phyloP scores from a whole-genome alignment of 2,113 vertebrate genomes.

The Theristicus caerulescens region DNA sequence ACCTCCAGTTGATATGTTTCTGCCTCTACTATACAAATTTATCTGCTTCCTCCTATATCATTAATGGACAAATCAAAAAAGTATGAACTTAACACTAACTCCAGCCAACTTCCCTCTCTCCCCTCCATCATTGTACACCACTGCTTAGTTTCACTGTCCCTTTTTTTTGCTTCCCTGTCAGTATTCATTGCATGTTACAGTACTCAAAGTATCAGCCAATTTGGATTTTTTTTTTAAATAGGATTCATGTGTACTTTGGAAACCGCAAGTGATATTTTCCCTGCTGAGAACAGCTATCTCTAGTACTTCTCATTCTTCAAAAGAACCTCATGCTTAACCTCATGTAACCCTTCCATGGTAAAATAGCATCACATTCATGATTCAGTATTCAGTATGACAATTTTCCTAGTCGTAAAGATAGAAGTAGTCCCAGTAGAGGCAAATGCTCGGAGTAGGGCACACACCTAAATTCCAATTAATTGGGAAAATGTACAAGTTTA shows the following conservation, averaged over 20 bases:
- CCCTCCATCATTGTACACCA: neutral
- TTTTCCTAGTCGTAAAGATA: neutral
- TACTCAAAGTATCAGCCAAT: neutral
- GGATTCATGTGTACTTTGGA: neutral
- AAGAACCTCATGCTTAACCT: neutral
- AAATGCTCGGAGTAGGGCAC: fast-evolving
- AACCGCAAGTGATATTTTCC: neutral
- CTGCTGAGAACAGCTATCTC: neutral
- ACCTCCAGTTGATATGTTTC: neutral
- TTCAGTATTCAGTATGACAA: neutral
- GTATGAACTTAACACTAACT: neutral
- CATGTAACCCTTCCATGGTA: neutral
- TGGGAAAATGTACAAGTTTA: neutral
- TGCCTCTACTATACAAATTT: neutral
- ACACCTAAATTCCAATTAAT: neutral
- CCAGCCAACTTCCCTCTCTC: neutral
- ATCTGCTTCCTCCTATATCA: neutral
- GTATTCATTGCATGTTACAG: neutral
- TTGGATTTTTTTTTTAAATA: neutral
- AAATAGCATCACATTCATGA: neutral
- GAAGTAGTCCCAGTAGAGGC: neutral
- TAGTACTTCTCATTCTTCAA: neutral
- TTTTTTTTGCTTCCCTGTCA: neutral
- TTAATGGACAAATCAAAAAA: neutral
- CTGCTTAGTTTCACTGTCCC: neutral